Conservation (phyloP, 2,888 invertebrate genomes). For the Anoplius nigerrimus region DNA sequence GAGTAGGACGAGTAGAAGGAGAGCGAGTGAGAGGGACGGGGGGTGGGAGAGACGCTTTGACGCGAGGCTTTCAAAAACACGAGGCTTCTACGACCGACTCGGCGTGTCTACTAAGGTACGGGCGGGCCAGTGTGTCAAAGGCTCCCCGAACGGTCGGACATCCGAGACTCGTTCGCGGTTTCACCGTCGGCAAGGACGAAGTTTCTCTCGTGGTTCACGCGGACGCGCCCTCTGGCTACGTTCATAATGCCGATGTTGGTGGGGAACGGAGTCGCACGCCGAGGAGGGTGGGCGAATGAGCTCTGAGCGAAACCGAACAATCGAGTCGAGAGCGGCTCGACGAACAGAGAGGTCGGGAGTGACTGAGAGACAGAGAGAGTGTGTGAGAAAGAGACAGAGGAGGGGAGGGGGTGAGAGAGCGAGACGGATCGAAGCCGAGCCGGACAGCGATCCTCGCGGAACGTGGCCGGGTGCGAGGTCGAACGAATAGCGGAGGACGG, state of each 20-base stretch:
- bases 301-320: conserved; percentile 1
- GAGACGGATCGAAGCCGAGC: no score
- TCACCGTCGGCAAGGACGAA: conserved; percentile 41
- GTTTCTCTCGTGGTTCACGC: conserved; percentile 42
- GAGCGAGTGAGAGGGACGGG: no score
- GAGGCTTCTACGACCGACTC: conserved; percentile 37
- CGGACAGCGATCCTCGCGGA: no score
- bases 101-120: conserved; percentile 41
- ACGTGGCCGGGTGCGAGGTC: no score
- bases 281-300: not conserved
- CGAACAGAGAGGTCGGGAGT: no score
- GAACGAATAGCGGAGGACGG: no score
- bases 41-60: not conserved
- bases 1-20: not conserved
- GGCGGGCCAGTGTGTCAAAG: conserved; percentile 59
- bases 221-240: conserved; percentile 53
- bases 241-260: conserved; percentile 52
- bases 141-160: conserved; percentile 36
- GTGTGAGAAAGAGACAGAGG: no score
- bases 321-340: not conserved
- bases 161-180: conserved; percentile 39
- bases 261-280: not conserved
- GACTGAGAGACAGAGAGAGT: no score
- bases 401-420: no score
- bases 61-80: conserved; percentile 26